phyloP scores from a whole-genome alignment of 2,797 vertebrate genomes.

The Cyprinella venusta region DNA sequence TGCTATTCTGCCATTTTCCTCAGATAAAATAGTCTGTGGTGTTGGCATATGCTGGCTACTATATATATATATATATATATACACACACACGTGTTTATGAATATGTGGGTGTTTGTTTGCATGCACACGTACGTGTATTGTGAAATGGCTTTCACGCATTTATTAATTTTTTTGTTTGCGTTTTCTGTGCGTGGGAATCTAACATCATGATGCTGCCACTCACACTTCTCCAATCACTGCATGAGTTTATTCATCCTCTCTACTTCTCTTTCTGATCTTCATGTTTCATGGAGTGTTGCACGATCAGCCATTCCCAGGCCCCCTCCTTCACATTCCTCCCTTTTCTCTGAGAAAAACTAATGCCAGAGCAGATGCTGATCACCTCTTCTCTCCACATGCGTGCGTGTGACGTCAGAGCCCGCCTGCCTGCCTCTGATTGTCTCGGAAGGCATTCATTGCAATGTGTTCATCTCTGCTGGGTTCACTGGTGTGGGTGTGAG shows the following conservation, averaged over 20 bases:
- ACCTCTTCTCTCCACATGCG: slow-evolving; percentile 40
- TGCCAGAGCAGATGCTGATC: slow-evolving; percentile 33
- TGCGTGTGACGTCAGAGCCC: slow-evolving; percentile 39
- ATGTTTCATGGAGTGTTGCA: slow-evolving; percentile 34
- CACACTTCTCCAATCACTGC: slow-evolving; percentile 16
- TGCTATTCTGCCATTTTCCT: background rate
- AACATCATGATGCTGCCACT: slow-evolving; percentile 11
- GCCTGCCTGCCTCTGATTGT: slow-evolving; percentile 34
- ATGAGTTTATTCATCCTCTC: slow-evolving; percentile 21
- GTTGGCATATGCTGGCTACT: no score
- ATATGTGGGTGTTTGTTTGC: slow-evolving; percentile 20
- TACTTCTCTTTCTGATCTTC: slow-evolving; percentile 14
- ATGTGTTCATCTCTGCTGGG: slow-evolving; percentile 21
- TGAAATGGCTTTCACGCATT: background rate
- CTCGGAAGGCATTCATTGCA: slow-evolving; percentile 18
- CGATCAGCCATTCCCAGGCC: slow-evolving; percentile 7
- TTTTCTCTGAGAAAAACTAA: slow-evolving; percentile 13
- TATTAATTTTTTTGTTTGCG: background rate
- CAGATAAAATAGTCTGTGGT: no score
- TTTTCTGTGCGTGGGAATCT: slow-evolving; percentile 20
- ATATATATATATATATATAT: background rate
- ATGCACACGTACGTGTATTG: slow-evolving; percentile 13
- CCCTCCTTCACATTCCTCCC: slow-evolving; percentile 30
- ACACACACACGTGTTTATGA: background rate
- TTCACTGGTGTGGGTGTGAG: slow-evolving; percentile 30